These are phyloP conservation scores for roundworm (Caenorhabditis elegans) DNA, from an alignment of 1,140 invertebrate genomes.

Conservation along the genomic window WBcel235 BX284604.4:5303501-5304000, in stretches of 20 bases:
- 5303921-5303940: neutral
- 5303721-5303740: neutral
- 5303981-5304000: too few relatives aligned
- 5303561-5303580: slow-evolving; percentile 2
- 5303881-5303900: neutral
- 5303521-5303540: neutral
- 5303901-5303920: neutral
- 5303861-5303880: neutral
- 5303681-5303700: neutral
- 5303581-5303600: neutral
- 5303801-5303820: too few relatives aligned
- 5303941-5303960: neutral
- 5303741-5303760: neutral
- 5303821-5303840: too few relatives aligned
- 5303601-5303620: neutral
- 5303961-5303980: too few relatives aligned
- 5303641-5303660: neutral
- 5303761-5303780: slow-evolving; percentile 28
- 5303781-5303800: too few relatives aligned
- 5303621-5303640: neutral
- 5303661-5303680: slow-evolving; percentile 2
- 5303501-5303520: neutral
- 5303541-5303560: neutral
- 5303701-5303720: neutral
- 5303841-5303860: neutral